Percentiles rank a stretch among this genome's conserved stretches.
Conservation (phyloP, 2,888 invertebrate species). For the Drosophila subquinaria region DNA sequence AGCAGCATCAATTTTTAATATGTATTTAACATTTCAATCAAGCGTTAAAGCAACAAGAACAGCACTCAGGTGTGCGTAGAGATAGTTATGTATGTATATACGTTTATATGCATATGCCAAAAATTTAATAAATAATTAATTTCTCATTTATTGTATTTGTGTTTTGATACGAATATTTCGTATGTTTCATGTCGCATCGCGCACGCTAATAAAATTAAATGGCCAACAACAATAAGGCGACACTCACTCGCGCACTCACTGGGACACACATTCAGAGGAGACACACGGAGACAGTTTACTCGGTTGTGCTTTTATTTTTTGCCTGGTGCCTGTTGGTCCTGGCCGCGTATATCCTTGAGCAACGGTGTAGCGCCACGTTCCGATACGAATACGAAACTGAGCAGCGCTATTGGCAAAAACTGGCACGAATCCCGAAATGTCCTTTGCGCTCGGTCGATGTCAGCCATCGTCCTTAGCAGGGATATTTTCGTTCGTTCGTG, state of each 20-base stretch:
- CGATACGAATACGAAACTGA: constrained; percentile 86
- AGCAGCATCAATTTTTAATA: constrained; percentile 67
- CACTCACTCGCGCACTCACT: constrained; percentile 41
- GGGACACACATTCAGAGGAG: constrained; percentile 11
- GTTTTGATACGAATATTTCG: constrained; percentile 2
- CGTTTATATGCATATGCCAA: constrained; percentile 37
- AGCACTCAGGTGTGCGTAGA: constrained; percentile 4
- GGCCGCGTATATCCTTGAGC: constrained; percentile 82
- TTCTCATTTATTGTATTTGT: constrained; percentile 73
- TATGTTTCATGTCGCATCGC: constrained; percentile 52
- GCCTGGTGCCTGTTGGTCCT: constrained; percentile 20
- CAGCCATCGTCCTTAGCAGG: constrained; percentile 35
- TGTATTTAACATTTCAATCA: constrained; percentile 75
- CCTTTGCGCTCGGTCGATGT: constrained; percentile 65
- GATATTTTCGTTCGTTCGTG: constrained; percentile 57
- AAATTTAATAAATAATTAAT: constrained; percentile 75
- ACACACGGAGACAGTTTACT: constrained; percentile 38
- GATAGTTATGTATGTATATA: neutral
- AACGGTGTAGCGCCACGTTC: constrained; percentile 85
- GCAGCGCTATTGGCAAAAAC: constrained; percentile 79
- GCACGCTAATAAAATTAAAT: constrained; percentile 68
- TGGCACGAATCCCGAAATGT: constrained; percentile 73
- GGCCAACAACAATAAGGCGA: constrained; percentile 36
- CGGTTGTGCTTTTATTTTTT: constrained; percentile 45
- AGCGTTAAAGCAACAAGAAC: constrained; percentile 32